A percentile compares a stretch with the other conserved stretches of the same genome.
These are phyloP conservation scores for Anarsia innoxiella DNA, from an alignment of 2,888 invertebrate genomes.

Conservation along the genomic window DNA sequence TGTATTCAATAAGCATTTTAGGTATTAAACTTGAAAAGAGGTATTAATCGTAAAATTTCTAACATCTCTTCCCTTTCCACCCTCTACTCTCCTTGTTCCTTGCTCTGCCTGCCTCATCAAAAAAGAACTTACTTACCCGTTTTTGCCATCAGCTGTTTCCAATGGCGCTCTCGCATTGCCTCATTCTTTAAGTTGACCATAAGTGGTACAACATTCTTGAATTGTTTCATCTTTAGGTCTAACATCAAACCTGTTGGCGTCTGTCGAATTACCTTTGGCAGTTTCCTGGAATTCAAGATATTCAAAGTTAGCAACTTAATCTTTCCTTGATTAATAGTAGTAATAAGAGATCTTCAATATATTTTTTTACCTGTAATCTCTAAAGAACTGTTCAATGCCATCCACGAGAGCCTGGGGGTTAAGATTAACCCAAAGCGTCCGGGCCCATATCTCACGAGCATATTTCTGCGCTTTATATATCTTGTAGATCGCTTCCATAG, in stretches of 20 bases:
- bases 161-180: slow-evolving; percentile 91
- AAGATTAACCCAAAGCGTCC: slow-evolving; percentile 90
- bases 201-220: slow-evolving; percentile 89
- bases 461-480: slow-evolving; percentile 86
- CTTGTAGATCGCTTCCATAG: slow-evolving; percentile 83
- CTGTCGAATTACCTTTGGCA: slow-evolving; percentile 78
- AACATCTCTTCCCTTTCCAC: no score
- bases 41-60: no score
- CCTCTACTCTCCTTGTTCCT: no score
- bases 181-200: slow-evolving; percentile 95
- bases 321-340: background rate
- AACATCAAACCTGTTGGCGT: slow-evolving; percentile 80
- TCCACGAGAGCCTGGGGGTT: slow-evolving; percentile 89
- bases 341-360: slow-evolving; percentile 1
- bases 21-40: no score
- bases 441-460: slow-evolving; percentile 87
- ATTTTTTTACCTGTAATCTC: slow-evolving; percentile 75
- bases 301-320: no score
- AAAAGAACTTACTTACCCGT: slow-evolving; percentile 71
- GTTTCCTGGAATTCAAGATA: slow-evolving; percentile 77
- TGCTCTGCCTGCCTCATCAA: no score
- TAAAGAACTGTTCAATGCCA: slow-evolving; percentile 89
- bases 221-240: slow-evolving; percentile 90
- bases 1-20: no score
- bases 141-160: slow-evolving; percentile 90